Percentiles rank a stretch among this genome's conserved stretches.
These are phyloP conservation scores for Cheirogaleus medius DNA, from an alignment of 2,113 vertebrate genomes.

Conservation along the genomic window DNA sequence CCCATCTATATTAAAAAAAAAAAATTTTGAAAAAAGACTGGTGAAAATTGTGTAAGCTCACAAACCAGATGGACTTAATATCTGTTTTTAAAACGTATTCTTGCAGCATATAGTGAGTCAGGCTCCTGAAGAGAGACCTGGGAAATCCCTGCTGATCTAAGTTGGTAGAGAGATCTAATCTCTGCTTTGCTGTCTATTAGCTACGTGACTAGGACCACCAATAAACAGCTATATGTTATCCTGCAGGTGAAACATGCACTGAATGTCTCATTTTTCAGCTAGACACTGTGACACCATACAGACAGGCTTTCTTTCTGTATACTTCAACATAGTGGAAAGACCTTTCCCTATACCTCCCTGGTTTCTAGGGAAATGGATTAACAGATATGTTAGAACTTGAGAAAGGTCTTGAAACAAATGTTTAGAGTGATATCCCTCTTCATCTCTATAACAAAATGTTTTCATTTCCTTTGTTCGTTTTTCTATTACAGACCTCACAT, in stretches of 20 bases:
- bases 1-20: too few species aligned
- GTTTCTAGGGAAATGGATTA: neutral
- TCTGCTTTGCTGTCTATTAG: neutral
- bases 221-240: neutral
- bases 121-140: neutral
- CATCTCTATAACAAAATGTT: neutral
- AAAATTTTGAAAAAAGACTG: neutral
- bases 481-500: constrained; percentile 93
- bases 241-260: neutral
- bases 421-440: neutral
- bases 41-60: neutral
- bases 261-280: neutral
- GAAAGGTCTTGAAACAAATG: neutral
- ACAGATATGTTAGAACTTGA: neutral
- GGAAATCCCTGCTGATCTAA: neutral
- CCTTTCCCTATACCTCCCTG: neutral
- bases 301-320: neutral
- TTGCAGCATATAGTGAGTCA: neutral
- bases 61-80: neutral
- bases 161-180: neutral
- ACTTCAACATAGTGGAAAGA: neutral
- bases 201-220: neutral
- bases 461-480: constrained; percentile 61
- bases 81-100: neutral
- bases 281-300: neutral